A percentile compares a stretch with the other conserved stretches of the same genome.
phyloP scores from a whole-genome alignment of 2,113 vertebrate genomes.

The Oxyura jamaicensis region DNA sequence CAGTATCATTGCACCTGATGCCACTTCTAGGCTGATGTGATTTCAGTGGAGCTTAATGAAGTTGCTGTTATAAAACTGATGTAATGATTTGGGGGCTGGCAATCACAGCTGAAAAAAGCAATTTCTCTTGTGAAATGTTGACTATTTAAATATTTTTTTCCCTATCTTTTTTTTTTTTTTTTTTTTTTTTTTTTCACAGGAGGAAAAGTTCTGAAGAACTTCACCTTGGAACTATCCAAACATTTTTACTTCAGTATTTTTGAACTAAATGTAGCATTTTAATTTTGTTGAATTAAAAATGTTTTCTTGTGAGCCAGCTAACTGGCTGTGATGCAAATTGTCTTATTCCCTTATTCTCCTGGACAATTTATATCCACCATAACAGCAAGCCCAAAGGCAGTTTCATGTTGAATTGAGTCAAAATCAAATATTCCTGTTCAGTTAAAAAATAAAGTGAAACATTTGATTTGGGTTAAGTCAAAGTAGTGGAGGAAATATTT shows the following conservation, averaged over 20 bases:
- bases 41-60: neutral
- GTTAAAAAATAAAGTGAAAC: constrained; percentile 6
- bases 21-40: neutral
- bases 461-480: constrained; percentile 10
- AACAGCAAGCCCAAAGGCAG: neutral
- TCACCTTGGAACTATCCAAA: neutral
- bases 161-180: too few species aligned
- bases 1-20: too few species aligned
- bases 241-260: neutral
- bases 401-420: neutral
- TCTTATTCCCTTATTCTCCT: constrained; percentile 16
- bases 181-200: neutral
- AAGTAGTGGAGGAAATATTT: neutral
- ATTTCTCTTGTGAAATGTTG: neutral
- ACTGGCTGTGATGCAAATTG: constrained; percentile 6
- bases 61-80: neutral
- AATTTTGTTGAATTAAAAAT: constrained; percentile 7
- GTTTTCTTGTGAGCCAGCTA: constrained; percentile 6
- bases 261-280: neutral
- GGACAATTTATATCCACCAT: neutral
- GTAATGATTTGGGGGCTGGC: neutral
- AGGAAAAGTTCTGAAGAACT: neutral
- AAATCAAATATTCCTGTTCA: constrained; percentile 28
- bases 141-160: neutral
- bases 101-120: neutral